Evolutionary conservation across 1,140 invertebrate genomes (phyloP), one percentile per base, ranked within the genome.

Genomic region (Papilio polytes): DNA sequence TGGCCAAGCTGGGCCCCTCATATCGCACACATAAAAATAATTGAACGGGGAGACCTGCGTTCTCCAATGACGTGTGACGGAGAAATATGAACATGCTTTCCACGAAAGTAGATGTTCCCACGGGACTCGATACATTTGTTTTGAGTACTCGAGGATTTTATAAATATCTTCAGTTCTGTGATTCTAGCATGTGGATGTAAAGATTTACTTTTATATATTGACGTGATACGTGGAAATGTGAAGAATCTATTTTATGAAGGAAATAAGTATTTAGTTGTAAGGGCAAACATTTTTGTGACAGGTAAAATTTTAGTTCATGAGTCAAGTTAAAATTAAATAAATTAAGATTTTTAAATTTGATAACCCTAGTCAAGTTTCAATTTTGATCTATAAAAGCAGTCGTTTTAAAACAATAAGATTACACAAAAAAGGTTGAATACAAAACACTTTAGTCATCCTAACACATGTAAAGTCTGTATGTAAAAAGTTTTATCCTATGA

Each of bases 21-120:
- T 74, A 82, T 41, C 36, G 36, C 8, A 41, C 36, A 36, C 36
- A 36, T 59, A 78, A 70, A 77, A 81, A 77, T 84, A 84, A 84
- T 84, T 82, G 83, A 80, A 51, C 73, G 51, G 72, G 79, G 81
- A 80, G 66, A 80, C 51, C 78, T 41, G 44, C 31, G 41, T 51
- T 53, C 66, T 48, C 80, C 74, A 82, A 80, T 84, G 74, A 80
- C 73, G 63, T 76, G 72, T 81, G 70, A 81, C 79, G 74, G 80
- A 76, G 82, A 78, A 73, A 84, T 80, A 74, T 80, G 81, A 74
- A 78, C 56, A 74, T 76, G 59, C 66, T 48, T 63, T 51, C 26
- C 53, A 66, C 53, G 31, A 20, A 41, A 78, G 41, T 12, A 66
- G 51, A 74, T 15, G 63, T 84, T 84, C 83, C 83, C 83, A 84